A percentile compares a stretch with the other conserved stretches of the same genome.
Conservation (phyloP, 2,113 vertebrate species). For the Siniperca chuatsi region DNA sequence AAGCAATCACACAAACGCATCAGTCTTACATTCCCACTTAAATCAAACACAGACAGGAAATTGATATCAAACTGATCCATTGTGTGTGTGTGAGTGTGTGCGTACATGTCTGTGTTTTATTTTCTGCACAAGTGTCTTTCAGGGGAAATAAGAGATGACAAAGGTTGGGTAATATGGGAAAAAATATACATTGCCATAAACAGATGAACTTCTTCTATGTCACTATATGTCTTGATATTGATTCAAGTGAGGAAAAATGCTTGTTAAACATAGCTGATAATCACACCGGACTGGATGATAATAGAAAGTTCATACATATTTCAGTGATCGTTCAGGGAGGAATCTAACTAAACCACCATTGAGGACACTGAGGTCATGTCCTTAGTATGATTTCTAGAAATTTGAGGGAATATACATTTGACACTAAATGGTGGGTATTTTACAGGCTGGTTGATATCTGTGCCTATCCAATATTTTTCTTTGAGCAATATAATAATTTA, state of each 20-base stretch:
- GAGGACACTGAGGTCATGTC: background rate
- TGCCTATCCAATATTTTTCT: background rate
- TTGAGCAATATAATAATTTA: no score
- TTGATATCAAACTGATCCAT: slow-evolving; percentile 13
- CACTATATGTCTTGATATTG: background rate
- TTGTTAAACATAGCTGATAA: background rate
- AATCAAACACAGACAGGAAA: slow-evolving; percentile 31
- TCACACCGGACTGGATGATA: background rate
- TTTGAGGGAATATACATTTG: background rate
- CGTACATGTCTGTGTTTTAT: background rate
- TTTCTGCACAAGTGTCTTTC: slow-evolving; percentile 9
- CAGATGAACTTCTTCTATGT: background rate
- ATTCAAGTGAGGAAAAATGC: background rate
- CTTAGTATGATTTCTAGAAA: no score
- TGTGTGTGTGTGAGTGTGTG: background rate
- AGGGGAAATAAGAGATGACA: background rate
- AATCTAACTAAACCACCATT: background rate
- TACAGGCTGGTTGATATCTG: background rate
- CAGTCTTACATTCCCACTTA: background rate
- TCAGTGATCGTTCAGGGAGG: background rate
- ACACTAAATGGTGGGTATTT: background rate
- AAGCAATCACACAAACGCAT: background rate
- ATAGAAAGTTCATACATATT: background rate
- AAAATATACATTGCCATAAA: no score
- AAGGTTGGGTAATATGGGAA: background rate